Percentiles rank a stretch among this genome's conserved stretches.
These are phyloP conservation scores for Barbus barbus DNA, from an alignment of 2,113 vertebrate species.

Conservation along the genomic window DNA sequence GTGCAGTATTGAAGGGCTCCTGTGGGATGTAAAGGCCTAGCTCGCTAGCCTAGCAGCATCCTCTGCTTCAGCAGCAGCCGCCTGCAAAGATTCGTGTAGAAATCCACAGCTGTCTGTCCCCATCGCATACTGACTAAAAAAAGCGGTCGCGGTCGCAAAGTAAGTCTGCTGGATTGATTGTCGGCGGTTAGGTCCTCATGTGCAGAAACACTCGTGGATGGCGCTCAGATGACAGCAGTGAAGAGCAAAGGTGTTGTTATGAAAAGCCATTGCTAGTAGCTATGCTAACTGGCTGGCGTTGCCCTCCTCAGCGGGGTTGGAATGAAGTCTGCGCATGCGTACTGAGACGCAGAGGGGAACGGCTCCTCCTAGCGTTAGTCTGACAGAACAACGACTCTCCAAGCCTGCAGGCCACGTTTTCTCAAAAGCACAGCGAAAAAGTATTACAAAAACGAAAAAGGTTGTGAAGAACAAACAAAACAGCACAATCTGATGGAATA, in stretches of 20 bases:
- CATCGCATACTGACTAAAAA: constrained; percentile 18
- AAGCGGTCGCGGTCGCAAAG: background rate
- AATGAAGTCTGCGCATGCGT: constrained; percentile 68
- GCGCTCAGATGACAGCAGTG: constrained; percentile 29
- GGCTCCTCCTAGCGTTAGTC: background rate
- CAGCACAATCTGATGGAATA: constrained; percentile 46
- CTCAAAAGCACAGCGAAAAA: background rate
- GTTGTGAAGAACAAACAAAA: background rate
- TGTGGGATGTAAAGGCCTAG: constrained; percentile 37
- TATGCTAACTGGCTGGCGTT: constrained; percentile 68
- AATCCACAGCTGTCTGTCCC: constrained; percentile 46
- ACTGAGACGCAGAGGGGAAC: background rate
- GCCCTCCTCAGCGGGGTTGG: constrained; percentile 71
- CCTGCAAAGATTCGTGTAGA: constrained; percentile 66
- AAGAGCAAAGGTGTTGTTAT: constrained; percentile 70
- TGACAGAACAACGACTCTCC: background rate
- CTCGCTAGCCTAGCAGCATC: constrained; percentile 74
- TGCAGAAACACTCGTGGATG: background rate
- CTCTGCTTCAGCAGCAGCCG: constrained; percentile 67
- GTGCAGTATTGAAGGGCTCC: background rate
- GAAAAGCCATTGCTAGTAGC: constrained; percentile 66
- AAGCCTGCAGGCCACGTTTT: constrained; percentile 3
- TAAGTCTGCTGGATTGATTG: background rate
- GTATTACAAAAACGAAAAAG: background rate
- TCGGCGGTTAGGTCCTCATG: constrained; percentile 17